Evolutionary conservation across 53 echinoderm and acorn worm genomes (phyloP).

Genomic region (Glandiceps talaboti): DNA sequence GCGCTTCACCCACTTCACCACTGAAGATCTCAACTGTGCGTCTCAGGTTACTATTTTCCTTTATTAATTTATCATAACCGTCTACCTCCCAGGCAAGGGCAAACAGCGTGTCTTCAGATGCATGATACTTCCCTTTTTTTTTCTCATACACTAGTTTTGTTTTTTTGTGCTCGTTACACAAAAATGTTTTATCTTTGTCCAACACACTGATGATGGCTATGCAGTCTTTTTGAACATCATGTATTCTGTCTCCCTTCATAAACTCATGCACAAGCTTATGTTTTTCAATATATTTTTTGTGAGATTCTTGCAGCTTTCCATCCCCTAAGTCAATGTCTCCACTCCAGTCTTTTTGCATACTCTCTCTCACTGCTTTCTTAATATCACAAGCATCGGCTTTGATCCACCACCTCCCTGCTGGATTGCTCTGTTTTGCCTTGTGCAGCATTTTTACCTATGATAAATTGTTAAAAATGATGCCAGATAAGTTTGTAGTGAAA

Average conservation of each 20-base stretch:
- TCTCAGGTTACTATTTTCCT: background rate
- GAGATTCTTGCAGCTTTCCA: conserved; percentile 1
- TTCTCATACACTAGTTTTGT: background rate
- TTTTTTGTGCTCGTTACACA: background rate
- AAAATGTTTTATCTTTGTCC: background rate
- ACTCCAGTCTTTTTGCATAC: conserved; percentile 3
- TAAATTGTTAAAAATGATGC: too few species aligned
- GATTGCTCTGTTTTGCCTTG: background rate
- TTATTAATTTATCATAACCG: background rate
- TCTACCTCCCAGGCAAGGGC: background rate
- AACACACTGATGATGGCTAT: too few species aligned
- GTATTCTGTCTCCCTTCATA: too few species aligned
- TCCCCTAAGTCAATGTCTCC: conserved; percentile 10
- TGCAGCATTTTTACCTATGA: conserved; percentile 2
- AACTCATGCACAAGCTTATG: too few species aligned
- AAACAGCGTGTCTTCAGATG: background rate
- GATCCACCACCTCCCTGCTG: conserved; percentile 12
- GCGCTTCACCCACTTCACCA: too few species aligned
- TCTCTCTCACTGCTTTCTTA: conserved; percentile 1
- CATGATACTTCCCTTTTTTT: background rate
- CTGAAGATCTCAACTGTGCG: too few species aligned
- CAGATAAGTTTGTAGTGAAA: too few species aligned
- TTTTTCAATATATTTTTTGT: background rate
- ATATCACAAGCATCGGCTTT: conserved; percentile 12
- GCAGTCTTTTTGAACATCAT: too few species aligned